A percentile compares a stretch with the other conserved stretches of the same genome.
phyloP scores from a whole-genome alignment of 2,113 vertebrate species.

The Colaptes auratus region DNA sequence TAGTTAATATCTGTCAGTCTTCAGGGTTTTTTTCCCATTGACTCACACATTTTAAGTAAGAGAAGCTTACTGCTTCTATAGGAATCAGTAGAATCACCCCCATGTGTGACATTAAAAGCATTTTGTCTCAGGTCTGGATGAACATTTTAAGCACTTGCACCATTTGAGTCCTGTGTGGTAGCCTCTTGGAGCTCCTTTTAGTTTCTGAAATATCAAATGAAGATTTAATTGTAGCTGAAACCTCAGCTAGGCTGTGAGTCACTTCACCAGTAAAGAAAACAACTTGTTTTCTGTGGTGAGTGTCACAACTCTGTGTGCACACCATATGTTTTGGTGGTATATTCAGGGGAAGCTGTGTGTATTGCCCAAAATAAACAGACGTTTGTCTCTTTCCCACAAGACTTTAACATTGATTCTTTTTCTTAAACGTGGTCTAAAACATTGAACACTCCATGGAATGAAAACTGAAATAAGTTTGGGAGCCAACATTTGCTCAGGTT shows the following conservation, averaged over 20 bases:
- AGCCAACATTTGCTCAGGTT: background rate
- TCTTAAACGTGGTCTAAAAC: background rate
- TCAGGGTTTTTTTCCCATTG: background rate
- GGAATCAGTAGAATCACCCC: background rate
- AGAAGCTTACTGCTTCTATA: background rate
- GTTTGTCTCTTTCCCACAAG: background rate
- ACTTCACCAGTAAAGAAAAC: background rate
- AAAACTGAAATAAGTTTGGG: background rate
- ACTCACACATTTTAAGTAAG: background rate
- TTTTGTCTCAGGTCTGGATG: background rate
- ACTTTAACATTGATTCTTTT: background rate
- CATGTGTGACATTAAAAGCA: background rate
- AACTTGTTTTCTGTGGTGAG: background rate
- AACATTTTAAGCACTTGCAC: background rate
- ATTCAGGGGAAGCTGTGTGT: background rate
- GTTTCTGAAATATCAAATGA: background rate
- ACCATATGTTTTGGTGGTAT: background rate
- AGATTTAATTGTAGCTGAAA: background rate
- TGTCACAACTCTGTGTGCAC: background rate
- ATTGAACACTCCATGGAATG: background rate
- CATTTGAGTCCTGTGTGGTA: background rate
- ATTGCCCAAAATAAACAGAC: background rate
- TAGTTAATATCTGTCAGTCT: background rate
- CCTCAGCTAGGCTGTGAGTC: background rate
- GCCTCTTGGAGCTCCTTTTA: background rate